Conservation (phyloP, 2,113 vertebrate species). For the Oxyruncus cristatus region DNA sequence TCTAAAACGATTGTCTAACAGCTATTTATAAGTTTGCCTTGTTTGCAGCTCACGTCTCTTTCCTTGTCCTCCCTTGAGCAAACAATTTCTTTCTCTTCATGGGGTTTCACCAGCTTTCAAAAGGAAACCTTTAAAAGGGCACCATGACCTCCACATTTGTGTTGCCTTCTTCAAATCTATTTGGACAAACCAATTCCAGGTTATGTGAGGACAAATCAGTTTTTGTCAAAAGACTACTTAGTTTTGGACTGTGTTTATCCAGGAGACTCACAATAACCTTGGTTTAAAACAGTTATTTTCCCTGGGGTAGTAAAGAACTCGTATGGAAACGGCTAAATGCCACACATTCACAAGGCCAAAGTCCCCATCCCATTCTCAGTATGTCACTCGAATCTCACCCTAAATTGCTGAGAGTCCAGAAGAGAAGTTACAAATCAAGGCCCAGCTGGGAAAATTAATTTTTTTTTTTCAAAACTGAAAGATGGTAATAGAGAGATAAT, state of each 20-base stretch:
- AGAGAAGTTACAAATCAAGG: neutral
- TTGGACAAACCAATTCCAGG: neutral
- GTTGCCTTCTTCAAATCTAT: neutral
- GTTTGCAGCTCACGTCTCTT: neutral
- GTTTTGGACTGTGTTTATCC: neutral
- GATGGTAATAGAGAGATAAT: neutral
- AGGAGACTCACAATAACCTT: neutral
- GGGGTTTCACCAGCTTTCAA: neutral
- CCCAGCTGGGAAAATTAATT: neutral
- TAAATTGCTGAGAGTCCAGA: neutral
- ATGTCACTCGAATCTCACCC: neutral
- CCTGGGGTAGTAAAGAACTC: neutral
- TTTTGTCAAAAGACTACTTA: neutral
- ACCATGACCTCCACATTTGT: neutral
- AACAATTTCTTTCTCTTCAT: neutral
- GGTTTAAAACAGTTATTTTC: neutral
- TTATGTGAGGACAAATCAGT: neutral
- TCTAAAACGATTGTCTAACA: neutral
- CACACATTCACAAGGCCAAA: neutral
- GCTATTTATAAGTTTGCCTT: neutral
- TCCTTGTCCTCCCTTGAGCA: neutral
- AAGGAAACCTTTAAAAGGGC: neutral
- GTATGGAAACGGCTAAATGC: accelerated
- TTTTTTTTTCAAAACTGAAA: neutral
- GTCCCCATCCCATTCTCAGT: neutral